Evolutionary conservation across 2,797 vertebrate species (phyloP), one percentile per base, ranked within the genome.

Genomic region (Melanotaenia maccullochi): DNA sequence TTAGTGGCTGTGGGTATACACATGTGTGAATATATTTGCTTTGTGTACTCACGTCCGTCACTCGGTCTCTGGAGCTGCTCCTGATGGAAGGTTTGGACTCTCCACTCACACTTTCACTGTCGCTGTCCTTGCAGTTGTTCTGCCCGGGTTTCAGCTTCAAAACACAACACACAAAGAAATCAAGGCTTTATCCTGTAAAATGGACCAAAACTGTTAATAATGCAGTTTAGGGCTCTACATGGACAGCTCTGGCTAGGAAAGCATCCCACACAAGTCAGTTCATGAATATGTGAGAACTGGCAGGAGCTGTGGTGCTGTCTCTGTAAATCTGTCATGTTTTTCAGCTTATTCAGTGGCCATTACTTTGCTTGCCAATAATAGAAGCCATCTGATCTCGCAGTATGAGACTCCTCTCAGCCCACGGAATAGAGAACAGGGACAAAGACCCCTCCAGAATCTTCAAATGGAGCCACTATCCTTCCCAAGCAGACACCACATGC

Each of bases 81-180:
- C 96, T 92, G 71, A 95, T 93, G 72, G 96, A 97, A 8, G 95
- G 95, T 89, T 97, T 98, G 9, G 96, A 96, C 78, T 94, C 95
- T 18, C 94, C 95, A 1, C 96, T 97, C 22, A 91, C 94, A 0
- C 96, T 97, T 74, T 97, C 97, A 0, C 95, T 97, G 94, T 97
- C 96, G 13, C 96, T 98, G 94, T 95, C 96, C 76, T 96, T 96
- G 90, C 96, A 95, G 92, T 96, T 96, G 93, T 96, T 96, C 91
- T 96, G 96, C 22, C 95, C 96, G 0, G 96, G 91, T 87, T 97
- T 98, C 89, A 98, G 94, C 97, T 99, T 90, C 56, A 87, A 80
- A 87, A 78, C 65, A 90, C 32, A 59, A 80, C 18, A 85, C 66
- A 87, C 56, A 84, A 16, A 58, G 28, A 71, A 44, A 83, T 24